Evolutionary conservation across 2,888 invertebrate genomes (phyloP).

Genomic region (Choreutis nemorana): DNA sequence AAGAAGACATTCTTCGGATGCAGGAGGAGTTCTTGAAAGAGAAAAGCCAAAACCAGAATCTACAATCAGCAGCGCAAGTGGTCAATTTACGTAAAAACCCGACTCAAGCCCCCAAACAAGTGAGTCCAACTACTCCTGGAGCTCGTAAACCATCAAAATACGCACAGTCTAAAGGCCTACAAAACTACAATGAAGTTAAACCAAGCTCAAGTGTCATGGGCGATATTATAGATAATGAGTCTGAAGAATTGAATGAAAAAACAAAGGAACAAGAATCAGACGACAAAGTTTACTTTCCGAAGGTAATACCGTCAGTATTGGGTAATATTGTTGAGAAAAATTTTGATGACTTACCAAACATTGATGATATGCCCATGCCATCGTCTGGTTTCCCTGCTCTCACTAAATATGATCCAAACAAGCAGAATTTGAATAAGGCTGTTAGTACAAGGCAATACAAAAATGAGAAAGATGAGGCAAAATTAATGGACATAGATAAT

Average conservation of each 20-base stretch:
- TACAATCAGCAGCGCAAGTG: constrained; percentile 71
- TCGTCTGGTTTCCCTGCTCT: constrained; percentile 60
- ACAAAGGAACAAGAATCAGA: constrained; percentile 22
- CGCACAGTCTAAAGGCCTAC: constrained; percentile 42
- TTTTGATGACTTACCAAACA: constrained; percentile 17
- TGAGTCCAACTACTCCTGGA: constrained; percentile 14
- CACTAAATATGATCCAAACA: constrained; percentile 34
- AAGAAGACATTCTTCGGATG: constrained; percentile 77
- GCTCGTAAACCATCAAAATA: constrained; percentile 45
- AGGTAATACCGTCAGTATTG: constrained; percentile 43
- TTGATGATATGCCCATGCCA: constrained; percentile 30
- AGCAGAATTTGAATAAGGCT: constrained; percentile 37
- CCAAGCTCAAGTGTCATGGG: constrained; percentile 27
- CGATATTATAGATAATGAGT: constrained; percentile 40
- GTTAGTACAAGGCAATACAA: constrained; percentile 58
- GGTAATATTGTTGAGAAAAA: constrained; percentile 69
- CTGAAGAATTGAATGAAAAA: constrained; percentile 11
- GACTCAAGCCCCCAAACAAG: constrained; percentile 21
- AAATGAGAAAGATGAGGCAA: constrained; percentile 12
- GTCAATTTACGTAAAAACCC: constrained; percentile 43
- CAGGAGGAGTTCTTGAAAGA: constrained; percentile 74
- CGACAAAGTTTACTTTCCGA: constrained; percentile 52
- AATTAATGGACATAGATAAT: constrained; percentile 33
- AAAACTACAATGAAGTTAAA: constrained; percentile 42
- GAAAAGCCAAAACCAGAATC: constrained; percentile 55